Evolutionary conservation across 2,113 vertebrate species (phyloP), one percentile per base, ranked within the genome.

Genomic region (Hyperoodon ampullatus): DNA sequence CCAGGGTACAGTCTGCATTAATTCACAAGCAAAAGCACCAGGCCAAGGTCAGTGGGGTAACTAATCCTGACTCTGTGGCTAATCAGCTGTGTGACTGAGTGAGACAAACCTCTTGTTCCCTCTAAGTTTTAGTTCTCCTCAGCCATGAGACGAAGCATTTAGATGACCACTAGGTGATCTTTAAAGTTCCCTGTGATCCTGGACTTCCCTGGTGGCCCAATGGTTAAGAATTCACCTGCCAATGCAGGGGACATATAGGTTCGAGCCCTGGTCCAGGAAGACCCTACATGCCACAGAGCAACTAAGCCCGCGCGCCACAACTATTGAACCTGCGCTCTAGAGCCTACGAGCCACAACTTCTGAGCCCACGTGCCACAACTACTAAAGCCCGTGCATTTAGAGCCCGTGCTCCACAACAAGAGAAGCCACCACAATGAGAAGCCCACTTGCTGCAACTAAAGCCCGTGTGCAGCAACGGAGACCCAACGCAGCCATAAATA

Each of bases 361-460:
- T 53, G 53, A 53, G 53, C 15, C 53, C 15, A 53, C 4, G 53
- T 53, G 53, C 53, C 53, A 53, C 53, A 53, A 53, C 53, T 5
- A 53, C 44, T 12, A 2, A 77, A 77, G 74, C 44, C 74, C 8
- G 2, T 21, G 50, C 74, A 5, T 16, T 44, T 12, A 19, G 44
- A 60, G 58, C 7, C 58, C 21, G 3, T 12, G 28, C 44, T 33
- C 44, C 0, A 50, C 44, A 21, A 77, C 44, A 19, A 75, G 16
- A 28, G 44, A 28, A 19, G 44, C 16, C 72, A 50, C 44, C 8
- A 3, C 15, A 50, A 28, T 50, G 44, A 77, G 74, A 50, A 19
- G 44, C 16, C 44, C 15, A 0, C 2, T 2, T 35, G 28, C 71
- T 3, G 0, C 2, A 1, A 11, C 44, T 6, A 30, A 44, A 15